Evolutionary conservation across 2,113 vertebrate genomes (phyloP).

Genomic region (Lepus timidus): DNA sequence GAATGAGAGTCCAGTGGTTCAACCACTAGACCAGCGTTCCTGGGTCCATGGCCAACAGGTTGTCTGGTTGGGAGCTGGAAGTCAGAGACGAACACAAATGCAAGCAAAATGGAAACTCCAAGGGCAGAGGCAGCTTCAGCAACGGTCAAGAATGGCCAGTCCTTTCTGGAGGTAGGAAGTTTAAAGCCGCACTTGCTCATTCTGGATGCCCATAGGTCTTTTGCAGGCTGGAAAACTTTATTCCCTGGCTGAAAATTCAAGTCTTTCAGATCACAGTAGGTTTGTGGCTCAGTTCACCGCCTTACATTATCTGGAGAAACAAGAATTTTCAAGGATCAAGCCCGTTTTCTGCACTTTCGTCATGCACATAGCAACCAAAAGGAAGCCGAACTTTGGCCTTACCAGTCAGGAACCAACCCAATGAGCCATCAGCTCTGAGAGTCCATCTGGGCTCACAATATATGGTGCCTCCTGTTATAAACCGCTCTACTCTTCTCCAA

Average conservation of each 20-base stretch:
- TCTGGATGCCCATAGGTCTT: not conserved
- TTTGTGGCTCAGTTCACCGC: not conserved
- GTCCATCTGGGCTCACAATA: not conserved
- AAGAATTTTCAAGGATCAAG: not conserved
- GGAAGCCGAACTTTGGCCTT: not conserved
- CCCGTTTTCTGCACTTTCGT: not conserved
- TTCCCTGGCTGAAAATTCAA: not conserved
- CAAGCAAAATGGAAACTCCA: not conserved
- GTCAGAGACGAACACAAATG: not conserved
- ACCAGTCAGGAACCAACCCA: not conserved
- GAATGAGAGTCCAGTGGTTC: not conserved
- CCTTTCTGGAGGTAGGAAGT: not conserved
- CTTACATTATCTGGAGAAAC: not conserved
- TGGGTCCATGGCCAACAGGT: not conserved
- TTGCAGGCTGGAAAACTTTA: not conserved
- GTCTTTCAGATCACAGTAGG: not conserved
- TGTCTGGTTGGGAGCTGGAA: not conserved
- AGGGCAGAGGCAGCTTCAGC: not conserved
- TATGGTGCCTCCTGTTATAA: not conserved
- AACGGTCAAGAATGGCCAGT: not conserved
- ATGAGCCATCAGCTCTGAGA: not conserved
- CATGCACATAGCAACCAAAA: not conserved
- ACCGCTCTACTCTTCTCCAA: not conserved
- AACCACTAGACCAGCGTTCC: not conserved
- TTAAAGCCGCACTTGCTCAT: not conserved